A percentile compares a stretch with the other conserved stretches of the same genome.
Conservation (phyloP, 2,888 invertebrate genomes). For the Malachius bipustulatus region DNA sequence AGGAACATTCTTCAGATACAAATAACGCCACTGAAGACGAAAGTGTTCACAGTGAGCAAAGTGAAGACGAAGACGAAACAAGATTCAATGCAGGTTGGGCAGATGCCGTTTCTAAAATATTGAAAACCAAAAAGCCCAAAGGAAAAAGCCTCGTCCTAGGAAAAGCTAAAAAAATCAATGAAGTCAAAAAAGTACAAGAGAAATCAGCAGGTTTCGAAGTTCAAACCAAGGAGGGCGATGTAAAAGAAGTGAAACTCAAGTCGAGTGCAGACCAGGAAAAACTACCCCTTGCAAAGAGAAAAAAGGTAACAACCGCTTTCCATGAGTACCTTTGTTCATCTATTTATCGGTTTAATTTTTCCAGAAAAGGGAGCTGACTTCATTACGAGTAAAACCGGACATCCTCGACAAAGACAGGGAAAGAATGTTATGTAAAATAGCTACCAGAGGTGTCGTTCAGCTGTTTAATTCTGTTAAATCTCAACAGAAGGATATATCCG, state of each 20-base stretch:
- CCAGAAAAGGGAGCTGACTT: conserved; percentile 50
- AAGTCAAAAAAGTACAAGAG: conserved; percentile 38
- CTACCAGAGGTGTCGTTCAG: conserved; percentile 86
- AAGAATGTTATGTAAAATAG: conserved; percentile 64
- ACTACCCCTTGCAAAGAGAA: no score
- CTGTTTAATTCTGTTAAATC: conserved; percentile 81
- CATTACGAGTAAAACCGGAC: conserved; percentile 63
- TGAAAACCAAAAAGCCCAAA: conserved; percentile 62
- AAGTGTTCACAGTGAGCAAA: conserved; percentile 6
- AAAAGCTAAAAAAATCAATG: conserved; percentile 62
- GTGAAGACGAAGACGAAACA: conserved; percentile 17
- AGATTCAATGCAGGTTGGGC: conserved; percentile 64
- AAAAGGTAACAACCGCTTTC: conserved; percentile 23
- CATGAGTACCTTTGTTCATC: background rate
- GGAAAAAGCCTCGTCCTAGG: conserved; percentile 63
- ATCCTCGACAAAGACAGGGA: conserved; percentile 67
- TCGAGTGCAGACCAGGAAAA: conserved; percentile 8
- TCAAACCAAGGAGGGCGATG: conserved; percentile 41
- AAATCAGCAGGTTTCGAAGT: conserved; percentile 53
- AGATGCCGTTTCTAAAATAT: conserved; percentile 68
- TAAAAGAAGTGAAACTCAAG: conserved; percentile 36
- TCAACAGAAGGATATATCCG: conserved; percentile 68
- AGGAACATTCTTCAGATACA: no score
- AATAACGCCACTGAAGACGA: no score
- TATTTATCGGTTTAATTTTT: no score